These are phyloP conservation scores for Helogale parvula DNA, from an alignment of 2,113 vertebrate species.

Conservation along the genomic window DNA sequence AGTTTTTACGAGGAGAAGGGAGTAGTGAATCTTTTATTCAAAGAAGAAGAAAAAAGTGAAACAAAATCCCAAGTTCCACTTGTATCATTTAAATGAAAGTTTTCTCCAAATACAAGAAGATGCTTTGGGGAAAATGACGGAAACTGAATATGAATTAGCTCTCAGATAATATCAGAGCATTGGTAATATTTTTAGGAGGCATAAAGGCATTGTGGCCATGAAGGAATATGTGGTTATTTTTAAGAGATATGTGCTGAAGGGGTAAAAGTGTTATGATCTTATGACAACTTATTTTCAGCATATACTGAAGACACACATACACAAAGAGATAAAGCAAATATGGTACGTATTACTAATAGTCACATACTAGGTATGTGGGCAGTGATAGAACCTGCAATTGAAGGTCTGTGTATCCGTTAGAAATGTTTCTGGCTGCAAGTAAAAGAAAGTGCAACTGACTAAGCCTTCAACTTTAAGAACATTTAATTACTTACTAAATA, in stretches of 20 bases:
- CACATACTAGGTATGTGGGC: background rate
- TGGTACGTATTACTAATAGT: background rate
- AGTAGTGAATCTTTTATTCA: background rate
- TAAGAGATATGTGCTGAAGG: background rate
- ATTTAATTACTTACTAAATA: background rate
- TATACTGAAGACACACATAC: background rate
- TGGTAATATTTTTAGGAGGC: background rate
- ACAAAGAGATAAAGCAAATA: background rate
- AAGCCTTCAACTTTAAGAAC: background rate
- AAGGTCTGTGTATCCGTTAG: background rate
- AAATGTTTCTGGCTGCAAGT: background rate
- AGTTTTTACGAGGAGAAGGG: background rate
- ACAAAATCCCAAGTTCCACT: background rate
- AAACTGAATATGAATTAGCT: background rate
- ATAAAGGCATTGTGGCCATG: background rate
- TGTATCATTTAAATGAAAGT: slow-evolving; percentile 19
- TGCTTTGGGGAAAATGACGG: background rate
- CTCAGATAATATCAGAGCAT: background rate
- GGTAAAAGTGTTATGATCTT: background rate
- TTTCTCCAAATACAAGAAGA: slow-evolving; percentile 6
- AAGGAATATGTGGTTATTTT: slow-evolving; percentile 8
- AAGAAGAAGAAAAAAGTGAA: slow-evolving; percentile 4
- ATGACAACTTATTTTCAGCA: background rate
- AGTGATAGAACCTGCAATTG: background rate
- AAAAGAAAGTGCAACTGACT: background rate